Conservation (phyloP, 2,888 invertebrate species). For the Girardia tigrina region DNA sequence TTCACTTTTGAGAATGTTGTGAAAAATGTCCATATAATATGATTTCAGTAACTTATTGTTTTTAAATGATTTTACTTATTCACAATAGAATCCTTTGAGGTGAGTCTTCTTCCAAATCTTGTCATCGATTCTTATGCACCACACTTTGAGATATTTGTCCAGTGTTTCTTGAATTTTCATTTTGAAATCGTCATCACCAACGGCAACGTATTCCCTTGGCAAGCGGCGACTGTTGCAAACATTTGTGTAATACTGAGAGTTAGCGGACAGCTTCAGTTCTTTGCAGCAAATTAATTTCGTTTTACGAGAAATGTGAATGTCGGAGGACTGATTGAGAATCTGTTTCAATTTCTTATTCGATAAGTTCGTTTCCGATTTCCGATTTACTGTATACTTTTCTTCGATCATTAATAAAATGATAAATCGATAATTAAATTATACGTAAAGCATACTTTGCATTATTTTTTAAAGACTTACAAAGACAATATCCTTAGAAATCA, state of each 20-base stretch:
- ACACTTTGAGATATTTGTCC: not conserved
- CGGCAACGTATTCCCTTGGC: not conserved
- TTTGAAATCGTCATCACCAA: not conserved
- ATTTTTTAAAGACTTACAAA: too few species aligned
- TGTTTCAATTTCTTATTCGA: not conserved
- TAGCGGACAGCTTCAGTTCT: not conserved
- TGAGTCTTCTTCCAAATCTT: not conserved
- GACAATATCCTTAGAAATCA: too few species aligned
- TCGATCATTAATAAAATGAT: too few species aligned
- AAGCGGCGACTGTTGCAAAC: not conserved
- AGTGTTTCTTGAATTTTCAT: not conserved
- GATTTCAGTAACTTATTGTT: not conserved
- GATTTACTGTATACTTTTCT: too few species aligned
- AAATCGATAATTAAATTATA: too few species aligned
- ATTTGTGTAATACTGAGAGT: not conserved
- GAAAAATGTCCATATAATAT: not conserved
- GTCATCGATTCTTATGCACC: not conserved
- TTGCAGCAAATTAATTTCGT: not conserved
- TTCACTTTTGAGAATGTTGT: slow-evolving; percentile 18
- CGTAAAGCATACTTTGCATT: too few species aligned
- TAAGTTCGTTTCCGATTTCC: too few species aligned
- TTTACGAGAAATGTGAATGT: not conserved
- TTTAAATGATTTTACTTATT: not conserved
- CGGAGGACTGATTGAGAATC: not conserved
- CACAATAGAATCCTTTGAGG: not conserved